Conservation (phyloP, 2,797 vertebrate species). For the Rhinophrynus dorsalis region DNA sequence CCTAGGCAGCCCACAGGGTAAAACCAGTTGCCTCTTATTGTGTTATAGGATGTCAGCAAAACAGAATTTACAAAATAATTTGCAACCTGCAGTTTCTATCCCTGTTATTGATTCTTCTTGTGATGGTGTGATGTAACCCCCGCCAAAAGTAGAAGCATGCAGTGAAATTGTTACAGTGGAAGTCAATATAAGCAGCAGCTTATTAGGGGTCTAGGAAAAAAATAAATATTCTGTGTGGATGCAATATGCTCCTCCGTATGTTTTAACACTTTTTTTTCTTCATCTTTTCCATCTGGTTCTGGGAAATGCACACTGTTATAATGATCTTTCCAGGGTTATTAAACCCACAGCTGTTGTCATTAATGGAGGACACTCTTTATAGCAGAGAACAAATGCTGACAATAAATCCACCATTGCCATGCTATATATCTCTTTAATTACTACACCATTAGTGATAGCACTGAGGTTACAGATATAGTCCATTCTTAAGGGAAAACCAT, state of each 20-base stretch:
- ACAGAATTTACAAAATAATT: no score
- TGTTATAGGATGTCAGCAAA: no score
- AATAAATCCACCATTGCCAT: constrained; percentile 59
- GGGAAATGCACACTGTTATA: constrained; percentile 66
- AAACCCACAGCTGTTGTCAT: constrained; percentile 77
- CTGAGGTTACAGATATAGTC: constrained; percentile 46
- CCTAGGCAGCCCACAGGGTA: no score
- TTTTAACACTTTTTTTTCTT: constrained; percentile 58
- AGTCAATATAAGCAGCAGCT: not conserved
- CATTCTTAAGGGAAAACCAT: constrained; percentile 29
- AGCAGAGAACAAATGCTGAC: constrained; percentile 52
- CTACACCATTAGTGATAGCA: constrained; percentile 54
- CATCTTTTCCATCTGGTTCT: constrained; percentile 72
- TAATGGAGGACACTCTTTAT: constrained; percentile 73
- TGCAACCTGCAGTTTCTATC: no score
- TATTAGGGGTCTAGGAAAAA: not conserved
- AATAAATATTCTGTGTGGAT: constrained; percentile 49
- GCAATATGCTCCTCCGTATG: constrained; percentile 70
- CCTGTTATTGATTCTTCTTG: no score
- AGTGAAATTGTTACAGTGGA: not conserved
- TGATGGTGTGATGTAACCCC: no score
- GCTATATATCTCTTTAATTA: constrained; percentile 54
- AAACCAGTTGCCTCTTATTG: no score
- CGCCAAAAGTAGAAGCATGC: not conserved
- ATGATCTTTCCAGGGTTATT: constrained; percentile 75